Percentiles rank a stretch among this genome's conserved stretches.
Evolutionary conservation across 1,140 invertebrate genomes (phyloP).

Genomic region (Ips nitidus): DNA sequence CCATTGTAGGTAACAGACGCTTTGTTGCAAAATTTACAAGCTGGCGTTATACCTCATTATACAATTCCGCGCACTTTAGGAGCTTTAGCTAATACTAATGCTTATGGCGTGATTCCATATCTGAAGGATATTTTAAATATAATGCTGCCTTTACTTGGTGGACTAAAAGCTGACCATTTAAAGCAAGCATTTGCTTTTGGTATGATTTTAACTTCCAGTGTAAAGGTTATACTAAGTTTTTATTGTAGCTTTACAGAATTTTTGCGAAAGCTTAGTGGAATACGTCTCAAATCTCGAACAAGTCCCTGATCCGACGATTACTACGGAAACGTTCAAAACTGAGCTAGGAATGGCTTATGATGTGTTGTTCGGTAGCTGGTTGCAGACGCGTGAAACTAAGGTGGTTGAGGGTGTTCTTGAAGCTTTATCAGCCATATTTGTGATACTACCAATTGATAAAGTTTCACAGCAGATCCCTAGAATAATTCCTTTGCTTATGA

Average conservation of each 20-base stretch:
- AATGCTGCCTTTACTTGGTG: slow-evolving; percentile 75
- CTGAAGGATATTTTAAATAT: slow-evolving; percentile 77
- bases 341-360: slow-evolving; percentile 82
- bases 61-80: slow-evolving; percentile 80
- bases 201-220: slow-evolving; percentile 50
- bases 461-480: slow-evolving; percentile 71
- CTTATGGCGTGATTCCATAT: slow-evolving; percentile 76
- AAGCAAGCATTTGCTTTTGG: slow-evolving; percentile 81
- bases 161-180: slow-evolving; percentile 74
- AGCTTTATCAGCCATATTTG: slow-evolving; percentile 77
- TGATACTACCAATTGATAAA: slow-evolving; percentile 70
- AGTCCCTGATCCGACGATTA: slow-evolving; percentile 67
- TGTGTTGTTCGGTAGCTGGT: slow-evolving; percentile 76
- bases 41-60: slow-evolving; percentile 74
- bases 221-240: neutral
- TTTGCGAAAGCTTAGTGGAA: slow-evolving; percentile 84
- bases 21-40: slow-evolving; percentile 67
- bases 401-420: slow-evolving; percentile 71
- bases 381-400: slow-evolving; percentile 73
- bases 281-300: slow-evolving; percentile 70
- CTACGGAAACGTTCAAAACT: slow-evolving; percentile 70
- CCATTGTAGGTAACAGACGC: slow-evolving; percentile 63
- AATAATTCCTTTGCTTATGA: slow-evolving; percentile 71
- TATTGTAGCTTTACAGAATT: slow-evolving; percentile 74
- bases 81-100: slow-evolving; percentile 75